Evolutionary conservation across 2,888 invertebrate genomes (phyloP).

Genomic region (Hymenopus coronatus): DNA sequence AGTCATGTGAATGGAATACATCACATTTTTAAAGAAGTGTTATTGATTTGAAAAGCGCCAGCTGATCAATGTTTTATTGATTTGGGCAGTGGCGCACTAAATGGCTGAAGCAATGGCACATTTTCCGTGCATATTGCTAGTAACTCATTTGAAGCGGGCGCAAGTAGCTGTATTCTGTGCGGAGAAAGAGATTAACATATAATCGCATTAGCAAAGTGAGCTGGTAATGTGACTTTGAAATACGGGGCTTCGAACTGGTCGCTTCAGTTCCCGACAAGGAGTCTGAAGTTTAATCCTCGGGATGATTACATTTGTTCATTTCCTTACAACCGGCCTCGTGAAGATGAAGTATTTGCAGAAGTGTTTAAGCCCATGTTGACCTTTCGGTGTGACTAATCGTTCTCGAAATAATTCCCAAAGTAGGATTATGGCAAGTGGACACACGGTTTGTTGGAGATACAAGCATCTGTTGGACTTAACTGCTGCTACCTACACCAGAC

Average conservation of each 20-base stretch:
- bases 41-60: background rate
- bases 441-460: too few relatives aligned
- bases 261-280: background rate
- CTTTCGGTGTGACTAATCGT: background rate
- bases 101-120: background rate
- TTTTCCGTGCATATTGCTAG: background rate
- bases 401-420: background rate
- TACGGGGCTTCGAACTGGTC: background rate
- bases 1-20: too few relatives aligned
- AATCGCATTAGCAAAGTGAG: background rate
- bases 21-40: too few relatives aligned
- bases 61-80: background rate
- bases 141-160: background rate
- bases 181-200: background rate
- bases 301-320: background rate
- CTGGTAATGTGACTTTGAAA: background rate
- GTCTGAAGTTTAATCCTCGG: background rate
- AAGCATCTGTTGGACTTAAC: too few relatives aligned
- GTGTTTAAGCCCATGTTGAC: background rate
- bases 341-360: background rate
- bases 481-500: too few relatives aligned
- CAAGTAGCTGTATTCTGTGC: background rate
- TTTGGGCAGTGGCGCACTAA: background rate
- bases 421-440: background rate
- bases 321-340: background rate